Conservation (phyloP, 2,888 invertebrate genomes). For the Apodemia zela region DNA sequence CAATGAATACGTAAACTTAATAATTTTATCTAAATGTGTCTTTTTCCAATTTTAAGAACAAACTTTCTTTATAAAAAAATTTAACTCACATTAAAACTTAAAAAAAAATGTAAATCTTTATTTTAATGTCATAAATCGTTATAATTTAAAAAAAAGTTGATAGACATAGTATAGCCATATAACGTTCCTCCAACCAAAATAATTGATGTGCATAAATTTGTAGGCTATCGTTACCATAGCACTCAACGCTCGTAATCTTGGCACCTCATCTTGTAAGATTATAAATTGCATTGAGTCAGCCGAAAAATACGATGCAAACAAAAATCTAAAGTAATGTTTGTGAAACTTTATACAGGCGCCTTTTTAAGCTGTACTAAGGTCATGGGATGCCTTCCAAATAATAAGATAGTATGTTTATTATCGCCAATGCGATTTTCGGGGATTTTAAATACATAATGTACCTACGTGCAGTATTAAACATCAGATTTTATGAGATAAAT, state of each 20-base stretch:
- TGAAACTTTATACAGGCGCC: slow-evolving; percentile 57
- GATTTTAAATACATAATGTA: slow-evolving; percentile 60
- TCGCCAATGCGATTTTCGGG: slow-evolving; percentile 55
- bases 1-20: too few species aligned
- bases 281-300: slow-evolving; percentile 53
- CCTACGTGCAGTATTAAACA: slow-evolving; percentile 54
- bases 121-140: too few species aligned
- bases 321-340: slow-evolving; percentile 56
- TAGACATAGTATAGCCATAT: too few species aligned
- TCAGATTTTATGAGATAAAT: slow-evolving; percentile 23
- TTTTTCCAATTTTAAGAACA: too few species aligned
- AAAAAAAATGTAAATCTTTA: too few species aligned
- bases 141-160: too few species aligned
- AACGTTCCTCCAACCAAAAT: neutral
- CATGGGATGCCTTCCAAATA: slow-evolving; percentile 59
- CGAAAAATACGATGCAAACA: slow-evolving; percentile 58
- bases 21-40: too few species aligned
- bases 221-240: slow-evolving; percentile 52
- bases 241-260: slow-evolving; percentile 62
- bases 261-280: slow-evolving; percentile 60
- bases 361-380: slow-evolving; percentile 52
- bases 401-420: slow-evolving; percentile 59
- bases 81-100: too few species aligned
- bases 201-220: slow-evolving; percentile 37
- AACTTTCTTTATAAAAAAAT: too few species aligned